A percentile compares a stretch with the other conserved stretches of the same genome.
Evolutionary conservation across 2,888 invertebrate species (phyloP).

Genomic region (Uropetala carovei): DNA sequence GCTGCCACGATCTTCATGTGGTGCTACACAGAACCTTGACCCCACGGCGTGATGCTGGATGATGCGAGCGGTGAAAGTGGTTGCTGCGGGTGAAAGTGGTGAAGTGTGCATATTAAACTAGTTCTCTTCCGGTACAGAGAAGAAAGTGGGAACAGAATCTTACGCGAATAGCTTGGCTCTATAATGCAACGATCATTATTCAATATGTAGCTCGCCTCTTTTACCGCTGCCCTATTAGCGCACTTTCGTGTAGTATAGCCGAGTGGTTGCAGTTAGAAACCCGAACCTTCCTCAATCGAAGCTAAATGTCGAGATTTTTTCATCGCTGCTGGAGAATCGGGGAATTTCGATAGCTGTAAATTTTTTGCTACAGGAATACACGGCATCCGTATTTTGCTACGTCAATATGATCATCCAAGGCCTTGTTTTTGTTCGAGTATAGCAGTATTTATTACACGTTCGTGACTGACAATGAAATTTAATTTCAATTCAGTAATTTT

Average conservation of each 20-base stretch:
- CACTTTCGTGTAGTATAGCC: neutral
- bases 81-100: conserved; percentile 36
- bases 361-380: too few species aligned
- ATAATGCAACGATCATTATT: conserved; percentile 57
- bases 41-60: neutral
- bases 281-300: too few species aligned
- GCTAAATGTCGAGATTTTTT: too few species aligned
- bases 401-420: too few species aligned
- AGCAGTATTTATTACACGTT: too few species aligned
- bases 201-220: neutral
- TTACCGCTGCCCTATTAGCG: neutral
- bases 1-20: conserved; percentile 30
- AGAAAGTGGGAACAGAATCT: conserved; percentile 54
- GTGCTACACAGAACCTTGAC: conserved; percentile 40
- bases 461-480: too few species aligned
- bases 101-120: conserved; percentile 27
- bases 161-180: conserved; percentile 40
- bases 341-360: too few species aligned
- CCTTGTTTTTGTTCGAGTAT: too few species aligned
- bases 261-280: neutral
- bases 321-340: too few species aligned
- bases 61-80: conserved; percentile 51
- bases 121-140: conserved; percentile 62
- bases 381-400: too few species aligned
- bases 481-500: too few species aligned